Conservation (phyloP, 2,888 invertebrate genomes). For the Ormia ochracea region DNA sequence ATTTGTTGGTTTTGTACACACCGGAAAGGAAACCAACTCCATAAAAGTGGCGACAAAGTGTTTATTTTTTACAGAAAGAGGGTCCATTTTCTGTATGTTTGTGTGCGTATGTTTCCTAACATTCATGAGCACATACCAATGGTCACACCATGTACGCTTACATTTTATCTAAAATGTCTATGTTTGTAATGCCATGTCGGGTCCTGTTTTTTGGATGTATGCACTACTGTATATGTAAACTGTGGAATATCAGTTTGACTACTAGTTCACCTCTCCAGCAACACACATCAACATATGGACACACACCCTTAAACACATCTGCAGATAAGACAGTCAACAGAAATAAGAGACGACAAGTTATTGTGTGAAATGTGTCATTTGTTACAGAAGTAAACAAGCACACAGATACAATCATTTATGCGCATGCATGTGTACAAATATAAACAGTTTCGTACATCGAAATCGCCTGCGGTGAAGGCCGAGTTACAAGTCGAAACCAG, state of each 20-base stretch:
- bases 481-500: no score
- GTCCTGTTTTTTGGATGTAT: background rate
- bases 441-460: background rate
- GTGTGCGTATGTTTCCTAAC: background rate
- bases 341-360: slow-evolving; percentile 58
- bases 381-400: slow-evolving; percentile 45
- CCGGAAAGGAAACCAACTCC: slow-evolving; percentile 60
- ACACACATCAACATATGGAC: slow-evolving; percentile 11
- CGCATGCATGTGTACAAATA: background rate
- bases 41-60: slow-evolving; percentile 65
- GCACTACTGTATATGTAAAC: slow-evolving; percentile 25
- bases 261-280: slow-evolving; percentile 43
- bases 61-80: slow-evolving; percentile 51
- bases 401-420: background rate
- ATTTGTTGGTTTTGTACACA: slow-evolving; percentile 72
- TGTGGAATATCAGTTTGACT: slow-evolving; percentile 50
- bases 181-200: background rate
- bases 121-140: background rate
- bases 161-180: slow-evolving; percentile 50
- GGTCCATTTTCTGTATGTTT: slow-evolving; percentile 31
- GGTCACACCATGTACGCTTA: slow-evolving; percentile 29
- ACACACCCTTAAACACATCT: background rate
- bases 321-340: slow-evolving; percentile 31
- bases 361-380: slow-evolving; percentile 61
- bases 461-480: background rate